These are phyloP conservation scores for Protophormia terraenovae DNA, from an alignment of 2,888 invertebrate species.

Conservation along the genomic window DNA sequence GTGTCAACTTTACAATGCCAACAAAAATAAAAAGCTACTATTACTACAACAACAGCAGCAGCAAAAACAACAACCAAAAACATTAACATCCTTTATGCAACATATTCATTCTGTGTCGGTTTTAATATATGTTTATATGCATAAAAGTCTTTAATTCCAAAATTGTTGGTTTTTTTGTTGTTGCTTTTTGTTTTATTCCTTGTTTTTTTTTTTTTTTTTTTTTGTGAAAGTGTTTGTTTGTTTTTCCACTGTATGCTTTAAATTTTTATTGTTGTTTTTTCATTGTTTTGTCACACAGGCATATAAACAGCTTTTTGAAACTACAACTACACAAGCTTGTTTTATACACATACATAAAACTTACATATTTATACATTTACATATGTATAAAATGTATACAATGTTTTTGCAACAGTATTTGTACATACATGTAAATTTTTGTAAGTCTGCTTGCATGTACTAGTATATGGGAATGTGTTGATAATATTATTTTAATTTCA, in stretches of 20 bases:
- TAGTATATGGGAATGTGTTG: conserved; percentile 71
- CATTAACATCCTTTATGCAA: conserved; percentile 19
- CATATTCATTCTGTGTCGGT: conserved; percentile 49
- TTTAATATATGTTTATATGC: conserved; percentile 64
- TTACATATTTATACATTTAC: not conserved
- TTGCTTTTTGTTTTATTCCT: not conserved
- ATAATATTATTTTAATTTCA: conserved; percentile 78
- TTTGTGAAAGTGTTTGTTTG: not conserved
- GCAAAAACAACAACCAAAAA: too few species aligned
- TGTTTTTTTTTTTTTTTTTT: not conserved
- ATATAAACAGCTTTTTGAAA: not conserved
- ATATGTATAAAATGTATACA: not conserved
- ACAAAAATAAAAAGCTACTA: conserved; percentile 12
- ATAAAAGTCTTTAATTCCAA: conserved; percentile 61
- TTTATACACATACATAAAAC: not conserved
- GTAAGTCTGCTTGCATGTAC: not conserved
- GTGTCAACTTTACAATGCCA: conserved; percentile 62
- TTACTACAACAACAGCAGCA: not conserved
- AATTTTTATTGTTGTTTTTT: not conserved
- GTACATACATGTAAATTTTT: conserved; percentile 9
- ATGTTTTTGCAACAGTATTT: too few species aligned
- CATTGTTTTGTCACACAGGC: not conserved
- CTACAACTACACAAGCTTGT: not conserved
- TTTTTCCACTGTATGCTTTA: not conserved
- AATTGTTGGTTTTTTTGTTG: conserved; percentile 19